Conservation (phyloP, 2,113 vertebrate genomes). For the Anser brachyrhynchus region DNA sequence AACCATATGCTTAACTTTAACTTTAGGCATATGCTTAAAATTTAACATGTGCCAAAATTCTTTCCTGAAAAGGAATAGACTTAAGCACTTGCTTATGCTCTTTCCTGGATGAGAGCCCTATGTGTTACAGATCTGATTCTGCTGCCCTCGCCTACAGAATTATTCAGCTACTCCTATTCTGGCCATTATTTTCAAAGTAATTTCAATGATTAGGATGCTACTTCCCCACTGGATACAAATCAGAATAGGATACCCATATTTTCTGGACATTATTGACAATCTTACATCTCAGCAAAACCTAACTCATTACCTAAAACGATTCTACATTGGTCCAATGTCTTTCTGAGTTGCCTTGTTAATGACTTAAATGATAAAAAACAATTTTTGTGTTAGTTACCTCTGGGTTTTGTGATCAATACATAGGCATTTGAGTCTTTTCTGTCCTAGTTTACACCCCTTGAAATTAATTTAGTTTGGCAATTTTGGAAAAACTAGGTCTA, state of each 20-base stretch:
- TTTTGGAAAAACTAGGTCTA: background rate
- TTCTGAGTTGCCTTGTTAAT: background rate
- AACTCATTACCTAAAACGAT: background rate
- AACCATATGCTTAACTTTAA: slow-evolving; percentile 63
- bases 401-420: background rate
- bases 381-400: background rate
- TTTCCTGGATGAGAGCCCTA: background rate
- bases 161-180: background rate
- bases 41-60: slow-evolving; percentile 11
- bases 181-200: background rate
- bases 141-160: background rate
- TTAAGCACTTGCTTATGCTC: slow-evolving; percentile 36
- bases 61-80: slow-evolving; percentile 17
- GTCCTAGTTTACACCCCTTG: background rate
- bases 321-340: background rate
- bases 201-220: background rate
- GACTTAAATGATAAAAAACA: background rate
- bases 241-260: background rate
- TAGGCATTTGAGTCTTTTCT: background rate
- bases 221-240: background rate
- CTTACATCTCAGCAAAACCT: background rate
- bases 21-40: slow-evolving; percentile 58
- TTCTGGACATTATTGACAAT: background rate
- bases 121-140: background rate
- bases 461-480: background rate